Conservation (phyloP, 1,140 invertebrate genomes). For the Drosophila orena region DNA sequence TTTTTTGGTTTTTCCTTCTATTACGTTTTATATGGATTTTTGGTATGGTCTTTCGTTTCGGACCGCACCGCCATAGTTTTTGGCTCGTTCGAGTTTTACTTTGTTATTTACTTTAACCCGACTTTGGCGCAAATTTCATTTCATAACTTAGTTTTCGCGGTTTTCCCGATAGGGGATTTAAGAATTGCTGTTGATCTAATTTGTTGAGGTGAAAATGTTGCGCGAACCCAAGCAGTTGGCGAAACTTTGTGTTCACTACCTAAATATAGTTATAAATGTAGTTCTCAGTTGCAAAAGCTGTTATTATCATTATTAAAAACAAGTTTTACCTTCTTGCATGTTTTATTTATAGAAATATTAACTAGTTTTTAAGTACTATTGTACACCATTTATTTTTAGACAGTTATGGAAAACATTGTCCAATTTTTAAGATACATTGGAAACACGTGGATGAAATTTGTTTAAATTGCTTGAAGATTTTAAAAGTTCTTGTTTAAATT, state of each 20-base stretch:
- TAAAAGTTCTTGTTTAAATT: no score
- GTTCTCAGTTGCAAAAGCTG: neutral
- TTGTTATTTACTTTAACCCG: constrained; percentile 46
- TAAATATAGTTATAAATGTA: constrained; percentile 6
- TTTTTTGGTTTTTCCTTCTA: constrained; percentile 9
- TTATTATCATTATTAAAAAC: constrained; percentile 1
- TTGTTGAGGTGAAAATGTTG: constrained; percentile 31
- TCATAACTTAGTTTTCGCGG: constrained; percentile 62
- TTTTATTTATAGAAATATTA: neutral
- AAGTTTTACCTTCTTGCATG: neutral
- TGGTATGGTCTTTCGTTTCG: neutral
- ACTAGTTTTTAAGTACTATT: neutral
- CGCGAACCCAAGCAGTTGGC: constrained; percentile 19
- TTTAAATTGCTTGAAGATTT: neutral
- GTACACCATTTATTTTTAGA: neutral
- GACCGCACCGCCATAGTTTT: constrained; percentile 16
- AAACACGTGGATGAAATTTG: no score
- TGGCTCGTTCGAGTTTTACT: constrained; percentile 40
- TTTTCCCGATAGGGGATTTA: constrained; percentile 37
- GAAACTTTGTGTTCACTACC: constrained; percentile 18
- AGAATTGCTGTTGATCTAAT: constrained; percentile 37
- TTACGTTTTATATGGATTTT: constrained; percentile 33
- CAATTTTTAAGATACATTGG: neutral
- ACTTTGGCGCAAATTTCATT: constrained; percentile 68
- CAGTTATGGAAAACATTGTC: no score